phyloP scores from a whole-genome alignment of 2,888 invertebrate species.

The Cephus pulcher region DNA sequence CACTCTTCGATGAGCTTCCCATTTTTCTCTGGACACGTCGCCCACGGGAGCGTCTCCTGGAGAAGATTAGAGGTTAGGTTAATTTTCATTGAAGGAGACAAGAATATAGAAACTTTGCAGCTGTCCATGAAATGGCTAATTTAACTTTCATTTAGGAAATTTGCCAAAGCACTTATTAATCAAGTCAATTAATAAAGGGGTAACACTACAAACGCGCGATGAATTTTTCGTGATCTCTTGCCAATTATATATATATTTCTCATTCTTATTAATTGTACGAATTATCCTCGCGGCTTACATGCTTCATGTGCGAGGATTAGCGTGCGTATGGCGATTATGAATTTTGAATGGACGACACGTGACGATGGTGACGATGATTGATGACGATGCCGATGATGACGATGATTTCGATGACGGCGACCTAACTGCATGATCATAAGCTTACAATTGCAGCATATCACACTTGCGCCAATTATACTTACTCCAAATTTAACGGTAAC shows the following conservation, averaged over 20 bases:
- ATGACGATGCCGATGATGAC: background rate
- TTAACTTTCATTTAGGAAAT: background rate
- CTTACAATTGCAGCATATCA: background rate
- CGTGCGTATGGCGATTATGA: background rate
- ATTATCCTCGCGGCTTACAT: background rate
- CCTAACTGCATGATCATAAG: background rate
- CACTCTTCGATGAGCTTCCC: constrained; percentile 78
- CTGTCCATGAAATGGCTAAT: background rate
- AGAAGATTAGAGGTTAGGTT: constrained; percentile 24
- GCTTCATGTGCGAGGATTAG: background rate
- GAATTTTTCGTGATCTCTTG: background rate
- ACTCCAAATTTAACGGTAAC: constrained; percentile 57
- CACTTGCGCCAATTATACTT: constrained; percentile 38
- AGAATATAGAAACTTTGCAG: background rate
- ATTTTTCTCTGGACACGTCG: constrained; percentile 75
- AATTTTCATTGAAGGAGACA: background rate
- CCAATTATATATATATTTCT: background rate
- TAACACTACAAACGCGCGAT: background rate
- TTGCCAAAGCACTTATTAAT: background rate
- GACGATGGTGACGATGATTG: background rate
- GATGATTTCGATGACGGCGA: background rate
- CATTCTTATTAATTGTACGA: background rate
- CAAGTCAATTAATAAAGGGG: background rate
- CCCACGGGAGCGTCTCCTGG: constrained; percentile 87
- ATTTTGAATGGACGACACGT: background rate